Conservation (phyloP, 64 coral and sea anemone species). For the Acropora tenuis region DNA sequence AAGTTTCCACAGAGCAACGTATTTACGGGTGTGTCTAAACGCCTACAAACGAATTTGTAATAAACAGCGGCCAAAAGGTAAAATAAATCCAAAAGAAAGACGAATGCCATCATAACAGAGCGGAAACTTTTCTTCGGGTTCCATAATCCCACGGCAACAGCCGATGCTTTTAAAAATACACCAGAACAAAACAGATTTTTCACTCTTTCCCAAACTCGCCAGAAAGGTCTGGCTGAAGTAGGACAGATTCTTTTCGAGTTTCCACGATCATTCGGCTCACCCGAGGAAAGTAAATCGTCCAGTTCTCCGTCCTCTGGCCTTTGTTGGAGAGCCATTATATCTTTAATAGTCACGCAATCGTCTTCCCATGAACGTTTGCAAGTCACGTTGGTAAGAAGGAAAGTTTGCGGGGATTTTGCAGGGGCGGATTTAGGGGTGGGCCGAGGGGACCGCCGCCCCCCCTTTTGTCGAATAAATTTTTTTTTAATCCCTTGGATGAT, state of each 20-base stretch:
- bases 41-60: constrained; percentile 50
- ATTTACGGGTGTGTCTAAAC: constrained; percentile 12
- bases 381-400: constrained; percentile 59
- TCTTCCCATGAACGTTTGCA: constrained; percentile 47
- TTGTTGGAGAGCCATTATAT: no score
- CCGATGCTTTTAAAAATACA: constrained; percentile 49
- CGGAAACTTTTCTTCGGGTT: no score
- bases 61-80: constrained; percentile 11
- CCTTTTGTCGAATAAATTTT: no score
- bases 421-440: no score
- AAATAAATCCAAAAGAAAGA: constrained; percentile 65
- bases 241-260: no score
- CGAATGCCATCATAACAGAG: neutral
- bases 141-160: constrained; percentile 16
- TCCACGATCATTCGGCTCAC: no score
- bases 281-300: constrained; percentile 7
- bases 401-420: constrained; percentile 61
- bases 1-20: constrained; percentile 27
- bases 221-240: no score
- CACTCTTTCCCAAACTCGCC: no score
- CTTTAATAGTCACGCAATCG: neutral
- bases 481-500: no score
- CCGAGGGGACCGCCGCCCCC: no score
- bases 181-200: constrained; percentile 31
- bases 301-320: neutral